phyloP scores from a whole-genome alignment of 2,113 vertebrate species.

The Eira barbara region DNA sequence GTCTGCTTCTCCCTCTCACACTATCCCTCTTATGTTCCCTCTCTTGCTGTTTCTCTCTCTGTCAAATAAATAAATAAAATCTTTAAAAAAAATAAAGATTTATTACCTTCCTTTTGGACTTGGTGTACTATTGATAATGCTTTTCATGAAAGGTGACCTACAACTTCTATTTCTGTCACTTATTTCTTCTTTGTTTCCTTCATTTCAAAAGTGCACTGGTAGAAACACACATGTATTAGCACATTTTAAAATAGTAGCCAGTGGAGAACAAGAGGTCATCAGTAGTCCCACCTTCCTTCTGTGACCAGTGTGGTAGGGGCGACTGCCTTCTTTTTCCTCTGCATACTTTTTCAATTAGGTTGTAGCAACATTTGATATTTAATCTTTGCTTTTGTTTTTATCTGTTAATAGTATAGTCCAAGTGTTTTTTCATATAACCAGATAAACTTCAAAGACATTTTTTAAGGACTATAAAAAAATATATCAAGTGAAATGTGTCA shows the following conservation, averaged over 20 bases:
- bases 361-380: not conserved
- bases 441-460: slow-evolving; percentile 24
- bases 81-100: not conserved
- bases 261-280: not conserved
- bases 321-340: not conserved
- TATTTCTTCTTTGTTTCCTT: not conserved
- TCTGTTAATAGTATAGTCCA: not conserved
- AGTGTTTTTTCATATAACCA: not conserved
- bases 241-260: not conserved
- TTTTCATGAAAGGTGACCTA: not conserved
- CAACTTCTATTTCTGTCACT: not conserved
- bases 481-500: not conserved
- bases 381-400: slow-evolving; percentile 12
- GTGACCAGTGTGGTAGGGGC: not conserved
- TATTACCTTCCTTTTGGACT: not conserved
- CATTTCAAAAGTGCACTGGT: not conserved
- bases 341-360: not conserved
- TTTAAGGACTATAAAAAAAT: not conserved
- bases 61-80: too few species aligned
- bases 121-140: not conserved
- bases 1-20: too few species aligned
- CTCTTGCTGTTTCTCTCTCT: too few species aligned
- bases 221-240: not conserved
- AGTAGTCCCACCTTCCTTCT: not conserved
- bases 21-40: too few species aligned